Evolutionary conservation across 2,888 invertebrate species (phyloP), one percentile per base, ranked within the genome.

Genomic region (Ypsolopha sequella): DNA sequence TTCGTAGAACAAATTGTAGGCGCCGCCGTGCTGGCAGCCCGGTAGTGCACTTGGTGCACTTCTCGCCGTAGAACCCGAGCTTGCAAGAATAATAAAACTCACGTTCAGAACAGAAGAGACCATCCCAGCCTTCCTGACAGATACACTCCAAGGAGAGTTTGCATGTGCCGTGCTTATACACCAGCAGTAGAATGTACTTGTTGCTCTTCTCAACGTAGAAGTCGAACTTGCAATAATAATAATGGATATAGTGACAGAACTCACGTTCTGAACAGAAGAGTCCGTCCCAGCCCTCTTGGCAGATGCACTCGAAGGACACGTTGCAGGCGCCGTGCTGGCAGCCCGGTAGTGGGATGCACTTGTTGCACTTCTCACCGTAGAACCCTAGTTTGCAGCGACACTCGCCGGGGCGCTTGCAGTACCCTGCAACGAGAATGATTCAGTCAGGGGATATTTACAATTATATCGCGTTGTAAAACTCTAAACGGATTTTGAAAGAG

Each of bases 371-470:
- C 58, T 94, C 94, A 0, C 96, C 96, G 64, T 93, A 94, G 84
- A 94, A 96, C 2, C 96, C 96, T 53, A 95, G 84, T 79, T 94
- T 94, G 76, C 95, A 97, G 55, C 93, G 90, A 73, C 97, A 97
- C 73, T 97, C 96, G 2, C 92, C 92, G 0, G 97, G 97, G 7
- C 93, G 86, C 62, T 93, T 93, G 80, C 97, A 97, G 77, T 93
- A 95, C 6, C 97, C 90, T 89, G 58, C 2, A 54, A 14, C 11
- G 24, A 24, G 24, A 24, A 24, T 11, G n/a, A n/a, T n/a, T n/a
- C n/a, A n/a, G n/a, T n/a, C n/a, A n/a, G n/a, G n/a, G n/a, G n/a
- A n/a, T n/a, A n/a, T n/a, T n/a, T n/a, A n/a, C n/a, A n/a, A n/a
- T n/a, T n/a, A n/a, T n/a, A n/a, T n/a, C n/a, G n/a, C 8, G 43